Percentiles rank a stretch among this genome's conserved stretches.
phyloP scores from a whole-genome alignment of 2,888 invertebrate species.

The Bellardia pandia region DNA sequence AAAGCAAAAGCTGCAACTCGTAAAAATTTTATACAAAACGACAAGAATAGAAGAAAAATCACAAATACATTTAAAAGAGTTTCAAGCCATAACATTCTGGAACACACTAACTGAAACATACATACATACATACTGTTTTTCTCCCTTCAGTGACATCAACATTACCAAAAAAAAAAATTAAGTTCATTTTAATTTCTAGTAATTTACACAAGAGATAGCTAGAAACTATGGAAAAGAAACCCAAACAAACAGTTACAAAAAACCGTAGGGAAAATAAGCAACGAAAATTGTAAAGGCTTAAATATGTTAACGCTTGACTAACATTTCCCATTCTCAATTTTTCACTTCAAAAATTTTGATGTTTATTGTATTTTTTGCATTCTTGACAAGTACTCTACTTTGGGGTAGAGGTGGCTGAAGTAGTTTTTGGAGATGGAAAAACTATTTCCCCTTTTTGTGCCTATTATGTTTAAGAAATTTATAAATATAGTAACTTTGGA shows the following conservation, averaged over 20 bases:
- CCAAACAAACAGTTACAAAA: not conserved
- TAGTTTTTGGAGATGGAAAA: no score
- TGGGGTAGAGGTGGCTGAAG: no score
- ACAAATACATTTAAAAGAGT: not conserved
- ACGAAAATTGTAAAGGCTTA: conserved; percentile 56
- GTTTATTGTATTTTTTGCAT: conserved; percentile 8
- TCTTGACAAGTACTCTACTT: conserved; percentile 26
- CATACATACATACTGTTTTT: not conserved
- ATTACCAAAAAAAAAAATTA: conserved; percentile 41
- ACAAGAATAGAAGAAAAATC: not conserved
- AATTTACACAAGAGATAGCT: conserved; percentile 44
- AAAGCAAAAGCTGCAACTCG: conserved; percentile 5
- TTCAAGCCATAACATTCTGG: not conserved
- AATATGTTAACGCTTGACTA: conserved; percentile 65
- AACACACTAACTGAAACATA: no score
- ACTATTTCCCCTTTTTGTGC: no score
- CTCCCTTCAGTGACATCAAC: conserved; percentile 3
- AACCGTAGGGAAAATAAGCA: not conserved
- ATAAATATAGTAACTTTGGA: no score
- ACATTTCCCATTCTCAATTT: conserved; percentile 37
- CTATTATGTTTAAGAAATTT: no score
- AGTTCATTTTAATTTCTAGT: conserved; percentile 52
- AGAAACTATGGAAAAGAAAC: not conserved
- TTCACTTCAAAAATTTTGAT: conserved; percentile 28
- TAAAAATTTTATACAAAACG: not conserved